Evolutionary conservation across 2,113 vertebrate genomes (phyloP), one percentile per base, ranked within the genome.

Genomic region (Okapia johnstoni): DNA sequence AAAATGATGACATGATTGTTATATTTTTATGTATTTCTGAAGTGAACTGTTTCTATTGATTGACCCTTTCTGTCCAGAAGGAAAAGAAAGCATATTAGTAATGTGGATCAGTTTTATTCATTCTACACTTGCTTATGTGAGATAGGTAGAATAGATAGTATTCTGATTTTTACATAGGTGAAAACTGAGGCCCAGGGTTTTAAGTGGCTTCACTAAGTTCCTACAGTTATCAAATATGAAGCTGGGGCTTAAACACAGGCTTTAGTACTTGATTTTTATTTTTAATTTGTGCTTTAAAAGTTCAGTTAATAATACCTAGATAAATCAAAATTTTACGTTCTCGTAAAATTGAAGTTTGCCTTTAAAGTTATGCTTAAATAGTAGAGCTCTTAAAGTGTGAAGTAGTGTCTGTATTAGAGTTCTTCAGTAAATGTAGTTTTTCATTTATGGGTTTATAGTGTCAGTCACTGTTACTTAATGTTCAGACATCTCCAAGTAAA

Each of bases 401-500:
- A 92, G 36, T 55, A 58, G 17, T 81, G 33, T 87, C 63, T 92
- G 4, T 79, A 17, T 95, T 81, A 92, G 36, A 91, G 57, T 33
- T 77, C 57, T 66, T 94, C 17, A 92, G 77, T 92, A 63, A 88
- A 88, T 88, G 21, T 89, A 92, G 19, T 88, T 94, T 97, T 89
- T 80, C 33, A 58, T 54, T 83, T 84, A 84, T 55, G 76, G 25
- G 61, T 84, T 88, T 92, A 81, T 19, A 63, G 76, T 28, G 23
- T 61, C 48, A 93, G 54, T 61, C 48, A 93, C n/a, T 86, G 11
- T 86, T 93, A 88, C 23, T 83, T 93, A 81, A 86, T 76, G 57
- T 95, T 88, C 26, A 30, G 16, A 63, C 48, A 70, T 58, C 4
- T 93, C 66, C 43, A 50, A 70, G 43, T 95, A 92, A 84, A 85